Evolutionary conservation across 53 echinoderm and acorn worm genomes (phyloP).

Genomic region (Zoroaster sp.): DNA sequence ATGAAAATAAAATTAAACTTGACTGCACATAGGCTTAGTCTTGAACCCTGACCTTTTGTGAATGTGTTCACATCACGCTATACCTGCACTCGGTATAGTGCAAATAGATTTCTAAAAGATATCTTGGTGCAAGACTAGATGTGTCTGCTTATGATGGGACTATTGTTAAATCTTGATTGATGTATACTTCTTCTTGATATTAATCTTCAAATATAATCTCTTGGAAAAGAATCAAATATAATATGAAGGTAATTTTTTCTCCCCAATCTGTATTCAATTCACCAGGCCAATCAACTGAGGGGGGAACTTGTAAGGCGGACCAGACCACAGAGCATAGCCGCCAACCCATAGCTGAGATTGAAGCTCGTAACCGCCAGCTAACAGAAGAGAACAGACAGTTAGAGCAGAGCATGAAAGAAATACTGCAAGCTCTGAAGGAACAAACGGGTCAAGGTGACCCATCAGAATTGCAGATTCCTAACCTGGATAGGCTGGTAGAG

Average conservation of each 20-base stretch:
- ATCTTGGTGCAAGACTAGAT: no score
- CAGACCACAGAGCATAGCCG: slow-evolving; percentile 71
- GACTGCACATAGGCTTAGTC: no score
- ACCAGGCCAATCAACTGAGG: slow-evolving; percentile 82
- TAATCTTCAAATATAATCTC: no score
- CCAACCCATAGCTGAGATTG: slow-evolving; percentile 75
- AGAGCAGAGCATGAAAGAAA: slow-evolving; percentile 86
- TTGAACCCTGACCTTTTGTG: no score
- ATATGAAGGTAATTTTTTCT: background rate
- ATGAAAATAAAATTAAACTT: no score
- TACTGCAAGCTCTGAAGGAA: slow-evolving; percentile 78
- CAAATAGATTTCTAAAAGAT: no score
- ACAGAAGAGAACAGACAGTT: slow-evolving; percentile 78
- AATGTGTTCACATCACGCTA: no score
- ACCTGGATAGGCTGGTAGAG: slow-evolving; percentile 78
- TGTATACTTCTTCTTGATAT: no score
- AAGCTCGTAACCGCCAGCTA: slow-evolving; percentile 83
- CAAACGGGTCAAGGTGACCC: slow-evolving; percentile 28
- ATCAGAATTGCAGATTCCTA: slow-evolving; percentile 72
- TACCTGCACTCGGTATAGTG: no score
- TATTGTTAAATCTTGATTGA: no score
- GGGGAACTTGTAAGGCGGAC: slow-evolving; percentile 77
- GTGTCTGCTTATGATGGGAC: no score
- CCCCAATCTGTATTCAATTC: background rate
- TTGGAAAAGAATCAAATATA: no score